Percentiles rank a stretch among this genome's conserved stretches.
Conservation (phyloP, 1,140 invertebrate species). For the Brachionus koreanus region DNA sequence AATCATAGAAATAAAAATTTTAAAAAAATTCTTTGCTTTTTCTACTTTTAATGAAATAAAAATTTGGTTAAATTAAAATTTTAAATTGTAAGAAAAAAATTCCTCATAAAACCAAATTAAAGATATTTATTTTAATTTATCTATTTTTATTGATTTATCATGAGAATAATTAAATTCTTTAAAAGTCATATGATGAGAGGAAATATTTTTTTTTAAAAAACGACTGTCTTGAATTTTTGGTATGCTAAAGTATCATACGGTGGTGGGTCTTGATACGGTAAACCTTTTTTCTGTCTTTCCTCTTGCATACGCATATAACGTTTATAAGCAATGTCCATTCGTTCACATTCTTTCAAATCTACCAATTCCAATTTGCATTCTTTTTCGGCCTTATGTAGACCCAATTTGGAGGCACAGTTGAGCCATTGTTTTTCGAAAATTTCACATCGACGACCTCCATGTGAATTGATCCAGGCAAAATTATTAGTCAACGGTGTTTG, state of each 20-base stretch:
- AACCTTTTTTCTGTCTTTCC: constrained; percentile 36
- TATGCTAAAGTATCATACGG: constrained; percentile 38
- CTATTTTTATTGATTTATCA: background rate
- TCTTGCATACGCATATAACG: constrained; percentile 43
- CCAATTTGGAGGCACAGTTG: constrained; percentile 36
- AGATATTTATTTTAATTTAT: background rate
- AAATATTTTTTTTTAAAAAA: constrained; percentile 8
- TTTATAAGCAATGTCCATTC: background rate
- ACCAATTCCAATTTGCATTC: constrained; percentile 25
- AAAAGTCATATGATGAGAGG: background rate
- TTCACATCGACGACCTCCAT: constrained; percentile 23
- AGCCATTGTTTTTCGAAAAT: constrained; percentile 44
- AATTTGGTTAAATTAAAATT: too few relatives aligned
- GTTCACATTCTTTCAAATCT: constrained; percentile 40
- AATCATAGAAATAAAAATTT: too few relatives aligned
- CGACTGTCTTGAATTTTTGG: constrained; percentile 28
- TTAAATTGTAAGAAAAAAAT: too few relatives aligned
- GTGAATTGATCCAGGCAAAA: constrained; percentile 22
- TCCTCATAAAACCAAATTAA: background rate
- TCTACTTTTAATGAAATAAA: too few relatives aligned
- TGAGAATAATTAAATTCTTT: background rate
- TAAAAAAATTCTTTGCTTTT: too few relatives aligned
- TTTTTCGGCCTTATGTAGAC: constrained; percentile 31
- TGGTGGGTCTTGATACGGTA: constrained; percentile 36
- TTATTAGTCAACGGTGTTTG: constrained; percentile 32